These are phyloP conservation scores for Platalea minor DNA, from an alignment of 2,797 vertebrate species.

Conservation along the genomic window DNA sequence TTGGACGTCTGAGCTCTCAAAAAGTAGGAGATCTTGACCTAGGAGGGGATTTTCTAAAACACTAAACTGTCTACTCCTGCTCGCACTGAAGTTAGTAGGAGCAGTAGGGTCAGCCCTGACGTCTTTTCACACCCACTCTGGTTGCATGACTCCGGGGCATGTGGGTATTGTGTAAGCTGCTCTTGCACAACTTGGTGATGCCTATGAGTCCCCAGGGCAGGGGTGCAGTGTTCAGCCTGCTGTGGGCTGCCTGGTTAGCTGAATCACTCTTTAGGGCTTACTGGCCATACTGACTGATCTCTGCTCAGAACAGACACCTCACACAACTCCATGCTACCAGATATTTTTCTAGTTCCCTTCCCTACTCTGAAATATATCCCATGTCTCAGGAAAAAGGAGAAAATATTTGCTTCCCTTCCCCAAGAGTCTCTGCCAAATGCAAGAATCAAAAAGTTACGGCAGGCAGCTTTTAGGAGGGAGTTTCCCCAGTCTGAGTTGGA, in stretches of 20 bases:
- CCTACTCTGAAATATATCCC: not conserved
- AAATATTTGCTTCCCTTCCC: not conserved
- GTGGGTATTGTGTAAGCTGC: not conserved
- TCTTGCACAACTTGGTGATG: not conserved
- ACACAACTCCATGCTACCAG: not conserved
- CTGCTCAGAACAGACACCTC: not conserved
- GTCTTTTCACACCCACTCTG: not conserved
- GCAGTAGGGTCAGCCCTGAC: not conserved
- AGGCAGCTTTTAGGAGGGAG: not conserved
- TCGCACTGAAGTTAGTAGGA: not conserved
- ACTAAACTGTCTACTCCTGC: not conserved
- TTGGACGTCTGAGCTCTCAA: not conserved
- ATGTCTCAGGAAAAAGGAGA: not conserved
- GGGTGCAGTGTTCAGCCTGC: not conserved
- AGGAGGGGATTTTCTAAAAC: not conserved
- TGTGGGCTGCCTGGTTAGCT: not conserved
- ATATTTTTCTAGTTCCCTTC: not conserved
- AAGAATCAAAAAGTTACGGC: not conserved
- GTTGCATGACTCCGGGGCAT: not conserved
- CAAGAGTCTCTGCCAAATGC: not conserved
- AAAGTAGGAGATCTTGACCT: not conserved
- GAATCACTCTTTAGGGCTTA: not conserved
- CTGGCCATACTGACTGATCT: not conserved
- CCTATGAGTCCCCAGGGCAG: not conserved
- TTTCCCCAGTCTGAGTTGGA: not conserved